These are phyloP conservation scores for Merops nubicus DNA, from an alignment of 2,113 vertebrate genomes.

Conservation along the genomic window DNA sequence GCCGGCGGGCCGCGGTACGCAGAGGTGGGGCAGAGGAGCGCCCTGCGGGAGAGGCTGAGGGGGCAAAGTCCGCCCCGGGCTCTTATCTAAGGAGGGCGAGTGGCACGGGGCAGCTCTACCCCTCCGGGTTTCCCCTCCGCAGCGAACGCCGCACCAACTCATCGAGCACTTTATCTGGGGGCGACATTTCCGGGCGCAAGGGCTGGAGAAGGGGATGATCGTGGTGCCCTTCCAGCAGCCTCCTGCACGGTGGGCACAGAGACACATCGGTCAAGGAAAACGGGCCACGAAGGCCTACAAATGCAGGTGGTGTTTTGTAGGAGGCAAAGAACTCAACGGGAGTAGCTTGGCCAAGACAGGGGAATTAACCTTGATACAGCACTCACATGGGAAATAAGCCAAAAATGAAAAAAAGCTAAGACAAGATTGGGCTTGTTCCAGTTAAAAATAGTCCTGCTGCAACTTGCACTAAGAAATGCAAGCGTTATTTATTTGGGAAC, in stretches of 20 bases:
- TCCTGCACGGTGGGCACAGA: rapidly evolving
- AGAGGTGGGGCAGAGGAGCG: neutral
- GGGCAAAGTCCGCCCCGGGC: neutral
- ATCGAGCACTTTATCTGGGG: rapidly evolving
- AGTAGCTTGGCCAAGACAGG: neutral
- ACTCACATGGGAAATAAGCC: rapidly evolving
- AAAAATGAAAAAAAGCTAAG: neutral
- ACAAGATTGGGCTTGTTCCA: neutral
- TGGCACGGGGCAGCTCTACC: neutral
- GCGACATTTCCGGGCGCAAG: rapidly evolving
- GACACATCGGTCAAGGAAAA: neutral
- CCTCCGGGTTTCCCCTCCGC: rapidly evolving
- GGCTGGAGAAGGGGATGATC: no score
- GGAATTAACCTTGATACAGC: neutral
- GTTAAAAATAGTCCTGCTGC: neutral
- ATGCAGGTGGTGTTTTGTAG: rapidly evolving
- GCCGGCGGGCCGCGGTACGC: neutral
- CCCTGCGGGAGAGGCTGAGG: neutral
- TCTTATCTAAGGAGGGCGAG: neutral
- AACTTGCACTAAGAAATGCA: neutral
- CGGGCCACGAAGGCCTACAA: rapidly evolving
- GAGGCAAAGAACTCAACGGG: neutral
- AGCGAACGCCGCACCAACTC: neutral
- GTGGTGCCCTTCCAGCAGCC: rapidly evolving
- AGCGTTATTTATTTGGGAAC: neutral